A percentile compares a stretch with the other conserved stretches of the same genome.
phyloP scores from a whole-genome alignment of 2,113 vertebrate species.

The Zapus hudsonius region DNA sequence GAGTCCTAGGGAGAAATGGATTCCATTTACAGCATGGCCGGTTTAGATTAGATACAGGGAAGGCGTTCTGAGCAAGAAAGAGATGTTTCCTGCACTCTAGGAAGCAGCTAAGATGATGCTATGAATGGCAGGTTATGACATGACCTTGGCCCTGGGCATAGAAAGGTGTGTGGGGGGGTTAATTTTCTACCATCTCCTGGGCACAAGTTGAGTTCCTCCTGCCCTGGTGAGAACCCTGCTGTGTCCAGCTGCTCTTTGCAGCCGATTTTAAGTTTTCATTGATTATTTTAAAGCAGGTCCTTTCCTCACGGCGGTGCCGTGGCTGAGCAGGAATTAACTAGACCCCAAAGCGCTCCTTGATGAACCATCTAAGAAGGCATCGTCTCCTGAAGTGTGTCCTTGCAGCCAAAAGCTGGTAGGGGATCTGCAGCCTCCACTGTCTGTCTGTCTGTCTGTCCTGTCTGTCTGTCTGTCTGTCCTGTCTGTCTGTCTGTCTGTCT shows the following conservation, averaged over 20 bases:
- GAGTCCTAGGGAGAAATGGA: background rate
- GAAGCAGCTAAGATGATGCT: background rate
- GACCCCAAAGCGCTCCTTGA: fast-evolving
- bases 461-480: no score
- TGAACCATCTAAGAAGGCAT: background rate
- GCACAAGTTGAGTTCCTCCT: background rate
- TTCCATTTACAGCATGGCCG: background rate
- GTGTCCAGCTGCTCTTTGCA: background rate
- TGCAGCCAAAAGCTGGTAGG: fast-evolving
- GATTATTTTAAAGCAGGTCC: background rate
- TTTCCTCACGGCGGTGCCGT: fast-evolving
- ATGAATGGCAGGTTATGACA: fast-evolving
- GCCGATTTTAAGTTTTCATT: background rate
- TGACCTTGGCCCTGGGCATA: background rate
- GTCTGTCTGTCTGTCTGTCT: no score
- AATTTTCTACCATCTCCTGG: background rate
- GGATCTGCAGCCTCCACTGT: fast-evolving
- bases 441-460: no score
- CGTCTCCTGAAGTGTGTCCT: background rate
- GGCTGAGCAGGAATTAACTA: no score
- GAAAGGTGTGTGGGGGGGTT: background rate
- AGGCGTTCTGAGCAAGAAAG: background rate
- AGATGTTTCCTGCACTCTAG: background rate
- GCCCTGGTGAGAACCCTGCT: background rate
- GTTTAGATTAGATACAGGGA: background rate